Conservation (phyloP, 2,888 invertebrate genomes). For the Diarsia brunnea region DNA sequence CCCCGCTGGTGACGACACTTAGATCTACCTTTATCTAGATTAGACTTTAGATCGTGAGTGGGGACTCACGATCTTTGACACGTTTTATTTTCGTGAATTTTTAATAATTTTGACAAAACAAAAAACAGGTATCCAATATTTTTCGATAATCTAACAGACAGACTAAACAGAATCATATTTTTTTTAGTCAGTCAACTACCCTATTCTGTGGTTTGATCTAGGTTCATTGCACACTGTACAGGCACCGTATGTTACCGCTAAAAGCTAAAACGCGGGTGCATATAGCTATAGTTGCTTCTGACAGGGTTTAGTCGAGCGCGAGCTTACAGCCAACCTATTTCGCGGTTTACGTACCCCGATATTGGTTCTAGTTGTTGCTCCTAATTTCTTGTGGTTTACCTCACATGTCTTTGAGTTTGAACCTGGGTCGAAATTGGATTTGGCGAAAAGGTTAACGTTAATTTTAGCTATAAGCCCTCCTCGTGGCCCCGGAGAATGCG, state of each 20-base stretch:
- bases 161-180: too few relatives aligned
- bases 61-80: too few relatives aligned
- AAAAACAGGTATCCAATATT: too few relatives aligned
- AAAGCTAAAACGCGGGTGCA: slow-evolving; percentile 13
- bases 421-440: slow-evolving; percentile 11
- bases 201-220: slow-evolving; percentile 31
- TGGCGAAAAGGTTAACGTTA: not conserved
- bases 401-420: slow-evolving; percentile 4
- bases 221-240: slow-evolving; percentile 25
- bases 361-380: slow-evolving; percentile 15
- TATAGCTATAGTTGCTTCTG: not conserved
- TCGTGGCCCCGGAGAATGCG: not conserved
- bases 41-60: too few relatives aligned
- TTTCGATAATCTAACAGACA: too few relatives aligned
- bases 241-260: slow-evolving; percentile 8
- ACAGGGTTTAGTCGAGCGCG: slow-evolving; percentile 12
- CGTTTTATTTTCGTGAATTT: too few relatives aligned
- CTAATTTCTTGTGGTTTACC: slow-evolving; percentile 19
- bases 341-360: slow-evolving; percentile 29
- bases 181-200: too few relatives aligned
- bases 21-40: too few relatives aligned
- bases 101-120: too few relatives aligned
- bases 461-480: not conserved
- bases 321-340: slow-evolving; percentile 26
- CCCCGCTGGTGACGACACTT: too few relatives aligned